phyloP scores from a whole-genome alignment of 2,797 vertebrate species.

The Pempheris klunzingeri region DNA sequence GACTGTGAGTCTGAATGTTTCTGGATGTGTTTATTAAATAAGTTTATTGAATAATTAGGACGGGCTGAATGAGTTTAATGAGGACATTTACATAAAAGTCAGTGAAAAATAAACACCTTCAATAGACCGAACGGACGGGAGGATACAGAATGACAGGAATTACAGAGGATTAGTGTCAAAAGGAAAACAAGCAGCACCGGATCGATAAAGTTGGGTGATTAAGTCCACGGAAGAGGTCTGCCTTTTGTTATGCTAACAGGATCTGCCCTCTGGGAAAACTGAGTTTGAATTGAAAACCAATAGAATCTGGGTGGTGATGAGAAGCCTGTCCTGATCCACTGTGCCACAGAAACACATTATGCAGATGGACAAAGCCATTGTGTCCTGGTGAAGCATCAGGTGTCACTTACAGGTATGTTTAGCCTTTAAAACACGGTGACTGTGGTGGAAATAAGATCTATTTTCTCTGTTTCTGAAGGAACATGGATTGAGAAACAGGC shows the following conservation, averaged over 20 bases:
- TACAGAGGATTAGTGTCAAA: constrained; percentile 31
- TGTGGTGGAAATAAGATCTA: neutral
- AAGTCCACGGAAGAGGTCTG: constrained; percentile 24
- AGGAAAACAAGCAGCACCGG: constrained; percentile 11
- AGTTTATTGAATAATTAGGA: neutral
- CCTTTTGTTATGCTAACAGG: constrained; percentile 35
- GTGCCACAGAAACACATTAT: neutral
- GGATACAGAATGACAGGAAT: constrained; percentile 8
- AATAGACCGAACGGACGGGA: neutral
- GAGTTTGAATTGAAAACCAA: constrained; percentile 36
- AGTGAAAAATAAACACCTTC: neutral
- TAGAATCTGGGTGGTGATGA: constrained; percentile 8
- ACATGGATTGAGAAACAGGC: neutral
- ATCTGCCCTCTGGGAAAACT: constrained; percentile 46
- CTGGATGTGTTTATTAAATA: too few relatives aligned
- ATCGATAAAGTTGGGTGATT: constrained; percentile 44
- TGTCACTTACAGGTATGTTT: neutral
- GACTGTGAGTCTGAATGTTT: neutral
- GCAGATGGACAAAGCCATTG: neutral
- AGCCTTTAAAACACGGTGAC: neutral
- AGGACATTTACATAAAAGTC: neutral
- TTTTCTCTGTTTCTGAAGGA: neutral
- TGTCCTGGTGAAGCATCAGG: neutral
- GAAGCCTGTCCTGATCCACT: neutral
- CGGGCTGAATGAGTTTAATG: neutral